These are phyloP conservation scores for Mellivora capensis DNA, from an alignment of 2,113 vertebrate species.

Conservation along the genomic window DNA sequence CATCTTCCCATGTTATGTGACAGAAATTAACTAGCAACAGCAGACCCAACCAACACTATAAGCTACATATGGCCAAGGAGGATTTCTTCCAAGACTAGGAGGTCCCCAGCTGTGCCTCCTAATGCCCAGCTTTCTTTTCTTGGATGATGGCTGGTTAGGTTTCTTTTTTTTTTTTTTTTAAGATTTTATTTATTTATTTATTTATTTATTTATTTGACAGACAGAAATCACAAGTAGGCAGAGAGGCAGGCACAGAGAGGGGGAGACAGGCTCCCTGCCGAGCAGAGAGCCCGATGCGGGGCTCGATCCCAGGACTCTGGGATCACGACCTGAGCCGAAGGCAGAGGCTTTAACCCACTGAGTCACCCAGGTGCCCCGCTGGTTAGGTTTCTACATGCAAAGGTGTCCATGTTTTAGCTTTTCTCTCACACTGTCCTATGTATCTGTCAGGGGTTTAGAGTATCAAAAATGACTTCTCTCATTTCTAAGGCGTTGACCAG, in stretches of 20 bases:
- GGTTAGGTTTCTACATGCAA: neutral
- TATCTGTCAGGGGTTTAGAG: neutral
- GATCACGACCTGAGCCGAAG: too few relatives aligned
- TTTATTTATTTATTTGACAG: too few relatives aligned
- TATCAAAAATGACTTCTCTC: neutral
- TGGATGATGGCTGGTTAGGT: neutral
- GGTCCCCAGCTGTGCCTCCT: neutral
- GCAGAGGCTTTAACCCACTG: too few relatives aligned
- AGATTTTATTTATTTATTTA: too few relatives aligned
- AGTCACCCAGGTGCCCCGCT: too few relatives aligned
- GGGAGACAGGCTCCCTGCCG: too few relatives aligned
- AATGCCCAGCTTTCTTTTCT: neutral
- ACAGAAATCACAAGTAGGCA: too few relatives aligned
- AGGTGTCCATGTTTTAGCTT: neutral
- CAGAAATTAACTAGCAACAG: neutral
- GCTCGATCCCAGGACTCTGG: too few relatives aligned
- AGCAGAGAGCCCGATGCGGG: too few relatives aligned
- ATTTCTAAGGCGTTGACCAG: neutral
- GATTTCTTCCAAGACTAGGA: neutral
- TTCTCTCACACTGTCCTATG: neutral
- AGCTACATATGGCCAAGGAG: too few relatives aligned
- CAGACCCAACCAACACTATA: neutral
- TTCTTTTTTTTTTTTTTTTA: too few relatives aligned
- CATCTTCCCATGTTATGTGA: neutral
- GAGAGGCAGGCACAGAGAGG: too few relatives aligned